Base-by-base conservation (phyloP, 2,797 vertebrate species). In the Oophaga sylvatica region DNA sequence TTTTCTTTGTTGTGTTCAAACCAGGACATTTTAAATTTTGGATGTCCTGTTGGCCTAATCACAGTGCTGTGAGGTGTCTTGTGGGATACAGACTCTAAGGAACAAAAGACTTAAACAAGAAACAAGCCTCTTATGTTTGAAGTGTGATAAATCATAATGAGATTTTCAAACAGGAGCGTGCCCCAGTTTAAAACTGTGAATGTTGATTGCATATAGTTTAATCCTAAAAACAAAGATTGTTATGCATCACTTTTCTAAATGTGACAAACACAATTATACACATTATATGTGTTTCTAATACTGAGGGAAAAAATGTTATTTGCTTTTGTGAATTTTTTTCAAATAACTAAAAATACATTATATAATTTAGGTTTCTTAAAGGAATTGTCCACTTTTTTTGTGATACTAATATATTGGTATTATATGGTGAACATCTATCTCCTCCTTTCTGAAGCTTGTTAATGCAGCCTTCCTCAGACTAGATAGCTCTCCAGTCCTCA, bases 51-150 rank as follows among this genome's bases (percentile, higher is more conserved):
- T 89, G 87, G 87, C 79, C 60, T 82, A 62, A 86, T 89, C 79
- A 88, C 83, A 81, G 77, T 85, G 59, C 73, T 71, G 71, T 70
- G 81, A 86, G 71, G 63, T 48, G 79, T 82, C 84, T 86, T 77
- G 79, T 48, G 79, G 80, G 87, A 88, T 31, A 86, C 10, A 41
- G 31, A 67, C 87, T 86, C 87, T 82, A 86, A 86, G 79, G 87
- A 89, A 79, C 70, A 82, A 56, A 60, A 86, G 71, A 56, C 83
- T 81, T 73, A 89, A 89, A 89, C 83, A 83, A 76, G 81, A 89
- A 89, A 89, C 83, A 89, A 89, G 87, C 87, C 59, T 86, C 87
- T 89, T 89, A 89, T 86, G 87, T 89, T 89, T 86, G 83, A 89
- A 89, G 87, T 86, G 84, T 81, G 87, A 89, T 89, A 89, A 89